Evolutionary conservation across 2,113 vertebrate species (phyloP).

Genomic region (Phyllostomus discolor): DNA sequence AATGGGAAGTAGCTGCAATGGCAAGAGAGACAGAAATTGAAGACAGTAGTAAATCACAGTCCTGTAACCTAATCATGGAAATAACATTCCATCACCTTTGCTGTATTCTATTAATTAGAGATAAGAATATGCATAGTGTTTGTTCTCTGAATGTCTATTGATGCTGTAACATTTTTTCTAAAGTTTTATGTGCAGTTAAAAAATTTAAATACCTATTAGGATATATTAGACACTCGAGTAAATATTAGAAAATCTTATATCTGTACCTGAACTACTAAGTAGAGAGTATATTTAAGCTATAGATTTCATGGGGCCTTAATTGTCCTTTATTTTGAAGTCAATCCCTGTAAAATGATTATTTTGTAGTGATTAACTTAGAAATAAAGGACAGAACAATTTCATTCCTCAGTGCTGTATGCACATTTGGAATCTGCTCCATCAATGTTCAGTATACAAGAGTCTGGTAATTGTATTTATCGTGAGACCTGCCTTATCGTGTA

Average conservation of each 20-base stretch:
- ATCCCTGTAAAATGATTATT: constrained; percentile 7
- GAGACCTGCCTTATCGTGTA: constrained; percentile 40
- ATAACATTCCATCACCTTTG: neutral
- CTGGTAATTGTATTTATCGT: constrained; percentile 56
- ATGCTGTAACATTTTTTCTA: neutral
- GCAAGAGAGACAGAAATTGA: neutral
- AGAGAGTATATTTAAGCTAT: constrained; percentile 24
- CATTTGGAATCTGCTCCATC: constrained; percentile 29
- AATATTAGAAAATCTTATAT: constrained; percentile 33
- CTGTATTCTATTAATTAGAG: neutral
- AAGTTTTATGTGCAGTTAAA: neutral
- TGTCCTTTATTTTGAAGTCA: constrained; percentile 17
- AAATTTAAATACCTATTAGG: neutral
- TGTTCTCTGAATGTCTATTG: neutral
- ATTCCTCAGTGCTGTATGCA: constrained; percentile 6
- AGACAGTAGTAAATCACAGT: neutral
- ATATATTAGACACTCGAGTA: neutral
- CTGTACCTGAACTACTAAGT: neutral
- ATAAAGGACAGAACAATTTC: constrained; percentile 4
- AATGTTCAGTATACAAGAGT: constrained; percentile 34
- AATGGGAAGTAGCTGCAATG: neutral
- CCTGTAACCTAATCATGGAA: neutral
- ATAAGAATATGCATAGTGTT: neutral
- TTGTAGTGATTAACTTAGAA: constrained; percentile 26
- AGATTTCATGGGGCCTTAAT: constrained; percentile 23